phyloP scores from a whole-genome alignment of 2,888 invertebrate genomes.

The Pachydiplax longipennis region DNA sequence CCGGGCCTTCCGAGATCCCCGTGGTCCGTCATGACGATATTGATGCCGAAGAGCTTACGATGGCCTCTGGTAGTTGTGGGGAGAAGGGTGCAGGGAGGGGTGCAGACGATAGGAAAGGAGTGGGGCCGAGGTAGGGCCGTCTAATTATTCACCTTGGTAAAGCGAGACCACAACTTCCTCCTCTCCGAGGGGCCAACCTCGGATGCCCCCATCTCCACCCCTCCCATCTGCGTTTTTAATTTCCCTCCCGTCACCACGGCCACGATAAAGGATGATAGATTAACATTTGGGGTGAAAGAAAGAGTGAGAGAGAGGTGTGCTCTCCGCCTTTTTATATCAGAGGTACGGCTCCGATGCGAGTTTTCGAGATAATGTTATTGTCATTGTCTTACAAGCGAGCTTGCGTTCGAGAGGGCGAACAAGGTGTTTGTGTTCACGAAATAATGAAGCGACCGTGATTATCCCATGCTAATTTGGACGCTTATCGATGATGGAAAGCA shows the following conservation, averaged over 20 bases:
- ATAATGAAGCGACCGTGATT: background rate
- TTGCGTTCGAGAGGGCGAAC: background rate
- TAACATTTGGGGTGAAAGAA: constrained; percentile 48
- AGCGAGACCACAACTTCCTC: background rate
- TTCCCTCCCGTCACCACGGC: constrained; percentile 51
- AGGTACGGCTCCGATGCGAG: constrained; percentile 9
- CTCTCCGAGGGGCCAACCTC: background rate
- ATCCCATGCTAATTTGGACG: background rate
- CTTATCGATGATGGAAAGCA: background rate
- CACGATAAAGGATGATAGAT: constrained; percentile 52
- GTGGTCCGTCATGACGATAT: background rate
- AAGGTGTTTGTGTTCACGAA: background rate
- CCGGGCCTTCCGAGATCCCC: background rate
- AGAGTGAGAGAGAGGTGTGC: constrained; percentile 49
- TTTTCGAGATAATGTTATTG: background rate
- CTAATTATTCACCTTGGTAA: constrained; percentile 3
- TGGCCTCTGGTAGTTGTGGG: background rate
- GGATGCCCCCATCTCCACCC: background rate
- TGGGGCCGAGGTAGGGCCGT: background rate
- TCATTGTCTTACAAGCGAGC: no score
- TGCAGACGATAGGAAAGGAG: background rate
- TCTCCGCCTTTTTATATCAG: constrained; percentile 50
- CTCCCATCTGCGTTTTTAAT: constrained; percentile 50
- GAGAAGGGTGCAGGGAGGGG: background rate
- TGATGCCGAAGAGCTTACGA: background rate